Evolutionary conservation across 1,140 invertebrate species (phyloP).

Genomic region (Augochlora pura): DNA sequence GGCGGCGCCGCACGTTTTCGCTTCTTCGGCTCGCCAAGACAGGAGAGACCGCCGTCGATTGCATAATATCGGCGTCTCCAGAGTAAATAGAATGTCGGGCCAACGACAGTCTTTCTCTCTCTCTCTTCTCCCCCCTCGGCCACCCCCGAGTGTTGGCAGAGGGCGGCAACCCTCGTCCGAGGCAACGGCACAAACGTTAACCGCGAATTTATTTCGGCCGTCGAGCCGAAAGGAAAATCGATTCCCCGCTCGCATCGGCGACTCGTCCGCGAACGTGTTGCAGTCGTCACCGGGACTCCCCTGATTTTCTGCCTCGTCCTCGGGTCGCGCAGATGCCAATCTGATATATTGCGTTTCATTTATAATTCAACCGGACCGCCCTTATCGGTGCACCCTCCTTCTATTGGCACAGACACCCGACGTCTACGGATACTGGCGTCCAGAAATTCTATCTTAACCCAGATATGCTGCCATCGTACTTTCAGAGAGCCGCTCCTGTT

Average conservation of each 20-base stretch:
- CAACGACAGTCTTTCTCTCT: conserved; percentile 27
- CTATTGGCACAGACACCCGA: not conserved
- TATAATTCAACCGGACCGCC: not conserved
- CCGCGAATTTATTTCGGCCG: conserved; percentile 61
- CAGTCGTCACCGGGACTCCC: not conserved
- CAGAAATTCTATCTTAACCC: too few species aligned
- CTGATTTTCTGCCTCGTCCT: not conserved
- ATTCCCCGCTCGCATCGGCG: conserved; percentile 23
- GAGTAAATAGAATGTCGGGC: conserved; percentile 64
- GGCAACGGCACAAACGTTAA: conserved; percentile 54
- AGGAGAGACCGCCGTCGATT: conserved; percentile 49
- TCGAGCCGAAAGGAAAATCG: conserved; percentile 41
- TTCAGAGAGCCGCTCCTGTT: too few species aligned
- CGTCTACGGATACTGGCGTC: not conserved
- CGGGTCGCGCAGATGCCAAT: not conserved
- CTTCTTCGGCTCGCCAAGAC: conserved; percentile 23
- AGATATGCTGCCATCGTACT: too few species aligned
- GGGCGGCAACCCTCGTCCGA: conserved; percentile 41
- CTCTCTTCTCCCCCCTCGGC: too few species aligned
- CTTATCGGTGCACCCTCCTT: not conserved
- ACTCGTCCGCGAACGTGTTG: not conserved
- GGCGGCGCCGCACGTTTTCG: not conserved
- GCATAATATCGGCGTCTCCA: conserved; percentile 64
- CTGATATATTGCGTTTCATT: not conserved
- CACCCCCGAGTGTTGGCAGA: conserved; percentile 4